These are phyloP conservation scores for Augiades crinisus DNA, from an alignment of 2,888 invertebrate species.

Conservation along the genomic window DNA sequence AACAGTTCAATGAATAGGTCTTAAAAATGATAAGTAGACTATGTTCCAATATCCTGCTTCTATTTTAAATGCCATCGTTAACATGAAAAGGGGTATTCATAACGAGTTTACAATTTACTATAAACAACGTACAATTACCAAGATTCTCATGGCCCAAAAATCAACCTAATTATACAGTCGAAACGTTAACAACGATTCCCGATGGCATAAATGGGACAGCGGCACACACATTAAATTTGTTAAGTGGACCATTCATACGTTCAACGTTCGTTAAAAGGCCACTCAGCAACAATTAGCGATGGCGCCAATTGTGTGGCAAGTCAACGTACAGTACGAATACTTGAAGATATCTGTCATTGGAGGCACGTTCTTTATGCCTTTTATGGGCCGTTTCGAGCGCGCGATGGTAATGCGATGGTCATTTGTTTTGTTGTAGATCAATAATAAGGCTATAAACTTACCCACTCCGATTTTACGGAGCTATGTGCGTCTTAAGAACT, in stretches of 20 bases:
- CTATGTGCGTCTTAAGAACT: too few species aligned
- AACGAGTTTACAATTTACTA: too few species aligned
- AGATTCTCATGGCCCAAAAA: not conserved
- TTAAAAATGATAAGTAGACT: too few species aligned
- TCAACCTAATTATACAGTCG: conserved; percentile 11
- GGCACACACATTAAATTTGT: conserved; percentile 49
- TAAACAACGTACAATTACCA: conserved; percentile 1
- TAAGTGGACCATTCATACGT: conserved; percentile 56
- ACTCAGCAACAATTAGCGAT: conserved; percentile 63
- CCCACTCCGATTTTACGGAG: too few species aligned
- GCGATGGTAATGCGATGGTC: not conserved
- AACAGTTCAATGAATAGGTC: too few species aligned
- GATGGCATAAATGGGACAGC: conserved; percentile 41
- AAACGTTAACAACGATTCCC: conserved; percentile 34
- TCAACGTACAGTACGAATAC: conserved; percentile 37
- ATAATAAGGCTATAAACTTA: too few species aligned
- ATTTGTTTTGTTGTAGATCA: too few species aligned
- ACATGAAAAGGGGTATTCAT: too few species aligned
- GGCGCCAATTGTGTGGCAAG: conserved; percentile 51
- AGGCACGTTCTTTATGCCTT: not conserved
- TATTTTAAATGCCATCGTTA: too few species aligned
- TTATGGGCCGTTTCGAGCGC: not conserved
- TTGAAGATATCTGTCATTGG: conserved; percentile 9
- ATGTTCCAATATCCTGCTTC: too few species aligned
- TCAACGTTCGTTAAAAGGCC: conserved; percentile 44